Evolutionary conservation across 2,113 vertebrate species (phyloP).

Genomic region (Perca fluviatilis): DNA sequence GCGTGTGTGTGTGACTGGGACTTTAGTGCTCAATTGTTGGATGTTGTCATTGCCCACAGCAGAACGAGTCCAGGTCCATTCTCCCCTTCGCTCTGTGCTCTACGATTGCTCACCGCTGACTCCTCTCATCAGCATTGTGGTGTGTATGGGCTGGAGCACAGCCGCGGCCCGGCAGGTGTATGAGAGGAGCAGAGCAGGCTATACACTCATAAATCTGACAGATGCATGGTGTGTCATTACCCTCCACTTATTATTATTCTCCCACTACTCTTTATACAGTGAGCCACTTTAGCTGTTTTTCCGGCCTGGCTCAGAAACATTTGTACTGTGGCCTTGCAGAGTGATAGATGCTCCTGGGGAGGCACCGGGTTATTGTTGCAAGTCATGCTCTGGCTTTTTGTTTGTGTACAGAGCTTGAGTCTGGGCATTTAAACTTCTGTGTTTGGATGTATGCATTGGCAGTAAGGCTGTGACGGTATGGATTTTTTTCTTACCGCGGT

Average conservation of each 20-base stretch:
- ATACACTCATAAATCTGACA: conserved; percentile 74
- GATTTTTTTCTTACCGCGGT: too few relatives aligned
- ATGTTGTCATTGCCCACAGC: conserved; percentile 58
- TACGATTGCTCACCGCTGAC: conserved; percentile 68
- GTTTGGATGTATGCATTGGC: conserved; percentile 27
- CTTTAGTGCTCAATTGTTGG: conserved; percentile 41
- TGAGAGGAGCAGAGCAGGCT: conserved; percentile 53
- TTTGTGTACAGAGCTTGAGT: conserved; percentile 44
- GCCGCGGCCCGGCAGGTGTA: conserved; percentile 54
- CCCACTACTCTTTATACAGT: conserved; percentile 64
- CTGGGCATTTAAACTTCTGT: conserved; percentile 37
- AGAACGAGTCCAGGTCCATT: conserved; percentile 42
- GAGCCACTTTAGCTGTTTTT: conserved; percentile 63
- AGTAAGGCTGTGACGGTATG: neutral
- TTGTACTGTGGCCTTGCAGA: conserved; percentile 69
- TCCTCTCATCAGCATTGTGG: conserved; percentile 63
- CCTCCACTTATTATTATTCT: conserved; percentile 79
- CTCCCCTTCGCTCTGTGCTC: conserved; percentile 47
- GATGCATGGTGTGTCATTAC: conserved; percentile 77
- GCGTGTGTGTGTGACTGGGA: conserved; percentile 16
- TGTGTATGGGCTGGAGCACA: conserved; percentile 31
- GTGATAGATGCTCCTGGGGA: conserved; percentile 73
- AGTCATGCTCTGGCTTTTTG: conserved; percentile 45
- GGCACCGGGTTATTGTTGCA: conserved; percentile 53
- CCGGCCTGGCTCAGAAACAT: conserved; percentile 56